These are phyloP conservation scores for Anticlea derivata DNA, from an alignment of 2,888 invertebrate species.

Conservation along the genomic window DNA sequence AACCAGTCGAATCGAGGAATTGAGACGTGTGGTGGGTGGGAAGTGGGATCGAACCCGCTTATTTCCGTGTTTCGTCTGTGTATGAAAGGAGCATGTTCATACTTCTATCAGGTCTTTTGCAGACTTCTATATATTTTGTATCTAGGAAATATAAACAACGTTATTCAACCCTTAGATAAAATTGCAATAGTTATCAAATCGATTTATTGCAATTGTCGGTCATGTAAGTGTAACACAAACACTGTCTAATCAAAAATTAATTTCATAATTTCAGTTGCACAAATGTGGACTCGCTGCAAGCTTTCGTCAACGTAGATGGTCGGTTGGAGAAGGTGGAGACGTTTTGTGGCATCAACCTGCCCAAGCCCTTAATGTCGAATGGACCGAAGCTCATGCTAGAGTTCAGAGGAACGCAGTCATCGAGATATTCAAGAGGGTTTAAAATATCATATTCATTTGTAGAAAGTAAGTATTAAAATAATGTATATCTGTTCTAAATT, in stretches of 20 bases:
- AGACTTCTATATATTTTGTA: too few relatives aligned
- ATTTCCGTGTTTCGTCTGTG: too few relatives aligned
- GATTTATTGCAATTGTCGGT: not conserved
- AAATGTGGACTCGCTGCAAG: conserved; percentile 90
- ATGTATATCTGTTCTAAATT: too few relatives aligned
- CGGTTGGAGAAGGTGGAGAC: conserved; percentile 93
- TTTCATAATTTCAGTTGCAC: conserved; percentile 85
- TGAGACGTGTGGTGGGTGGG: too few relatives aligned
- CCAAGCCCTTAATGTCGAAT: conserved; percentile 96
- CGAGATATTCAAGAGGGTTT: conserved; percentile 92
- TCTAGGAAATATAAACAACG: too few relatives aligned
- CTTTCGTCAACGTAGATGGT: conserved; percentile 92
- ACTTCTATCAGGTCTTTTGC: too few relatives aligned
- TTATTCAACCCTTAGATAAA: too few relatives aligned
- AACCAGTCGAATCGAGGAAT: too few relatives aligned
- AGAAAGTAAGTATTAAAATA: conserved; percentile 92
- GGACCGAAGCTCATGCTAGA: conserved; percentile 93
- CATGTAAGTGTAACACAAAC: not conserved
- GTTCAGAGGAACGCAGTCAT: conserved; percentile 91
- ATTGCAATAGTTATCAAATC: too few relatives aligned
- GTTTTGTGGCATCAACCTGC: conserved; percentile 92
- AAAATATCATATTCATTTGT: conserved; percentile 94
- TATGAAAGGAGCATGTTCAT: too few relatives aligned
- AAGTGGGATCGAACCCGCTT: too few relatives aligned
- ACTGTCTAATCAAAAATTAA: not conserved